Evolutionary conservation across 2,888 invertebrate genomes (phyloP), one percentile per base, ranked within the genome.

Genomic region (Ischnus inquisitorius): DNA sequence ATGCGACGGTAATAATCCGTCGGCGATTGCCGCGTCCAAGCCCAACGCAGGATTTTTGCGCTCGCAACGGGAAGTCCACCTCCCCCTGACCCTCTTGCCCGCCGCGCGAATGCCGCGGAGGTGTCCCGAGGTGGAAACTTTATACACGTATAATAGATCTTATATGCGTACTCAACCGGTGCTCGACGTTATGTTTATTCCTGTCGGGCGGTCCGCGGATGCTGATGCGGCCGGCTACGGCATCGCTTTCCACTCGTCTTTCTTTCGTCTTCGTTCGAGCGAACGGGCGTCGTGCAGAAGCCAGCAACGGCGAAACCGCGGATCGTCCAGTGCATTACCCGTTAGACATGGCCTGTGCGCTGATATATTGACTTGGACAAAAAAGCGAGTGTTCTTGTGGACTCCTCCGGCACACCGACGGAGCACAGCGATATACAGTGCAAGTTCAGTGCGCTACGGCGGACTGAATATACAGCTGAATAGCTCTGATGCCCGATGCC

Each of bases 301-400:
- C 78, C 68, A 62, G 81, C 67, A 77, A 43, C 51, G 69, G 72
- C 19, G 85, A 84, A 86, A 85, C 79, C 87, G 87, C 88, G 89
- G 89, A 91, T 91, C 90, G 88, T 85, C 87, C 87, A 88, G 91
- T 90, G 91, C 91, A 92, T 92, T 92, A 92, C 90, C 92, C 92
- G 92, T 92, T 91, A 91, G 92, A 92, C 92, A 92, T 92, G 92
- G 91, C 91, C 92, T 89, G 90, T 90, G 90, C 90, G 91, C 91
- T 92, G 91, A 92, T 92, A 92, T 92, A 92, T 92, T 92, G 92
- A 90, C 92, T 90, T 89, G 88, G 82, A 88, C 91, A 92, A 92
- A 92, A 92, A 92, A 92, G 88, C 89, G 88, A 89, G 88, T 90
- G 88, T 92, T 92, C 91, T 92, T 91, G 85, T 88, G 87, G 87